Evolutionary conservation across 2,797 vertebrate genomes (phyloP).

Genomic region (Anableps anableps): DNA sequence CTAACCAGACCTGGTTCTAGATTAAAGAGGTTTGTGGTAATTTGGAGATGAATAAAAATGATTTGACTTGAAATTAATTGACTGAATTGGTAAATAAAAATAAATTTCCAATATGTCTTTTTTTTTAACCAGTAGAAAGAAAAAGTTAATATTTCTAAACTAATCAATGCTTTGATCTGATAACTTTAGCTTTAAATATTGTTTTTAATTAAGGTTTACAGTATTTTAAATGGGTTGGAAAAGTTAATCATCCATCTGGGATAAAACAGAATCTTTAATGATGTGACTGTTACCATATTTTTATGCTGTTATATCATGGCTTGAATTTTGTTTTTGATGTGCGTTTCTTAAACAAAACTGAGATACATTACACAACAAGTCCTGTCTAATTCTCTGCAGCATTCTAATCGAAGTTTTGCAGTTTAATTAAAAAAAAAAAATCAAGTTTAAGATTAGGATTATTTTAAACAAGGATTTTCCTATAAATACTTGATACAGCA

Average conservation of each 20-base stretch:
- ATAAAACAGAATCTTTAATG: neutral
- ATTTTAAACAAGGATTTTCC: slow-evolving; percentile 38
- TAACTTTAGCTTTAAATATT: neutral
- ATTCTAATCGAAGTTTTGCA: neutral
- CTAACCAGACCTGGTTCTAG: neutral
- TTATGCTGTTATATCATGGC: neutral
- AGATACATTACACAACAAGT: no score
- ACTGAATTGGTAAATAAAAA: neutral
- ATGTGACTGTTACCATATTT: neutral
- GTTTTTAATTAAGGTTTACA: neutral
- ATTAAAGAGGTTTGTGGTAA: neutral
- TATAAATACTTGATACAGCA: slow-evolving; percentile 48
- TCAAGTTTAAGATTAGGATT: slow-evolving; percentile 8
- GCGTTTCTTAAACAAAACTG: neutral
- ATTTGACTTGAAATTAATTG: neutral
- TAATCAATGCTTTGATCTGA: neutral
- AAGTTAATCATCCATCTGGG: neutral
- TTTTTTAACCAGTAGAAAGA: neutral
- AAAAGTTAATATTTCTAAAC: neutral
- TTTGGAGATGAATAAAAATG: neutral
- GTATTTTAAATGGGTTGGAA: neutral
- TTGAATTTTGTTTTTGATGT: neutral
- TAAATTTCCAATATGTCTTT: neutral
- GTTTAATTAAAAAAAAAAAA: neutral
- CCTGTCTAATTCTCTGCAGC: neutral